Evolutionary conservation across 2,888 invertebrate species (phyloP).

Genomic region (Aromia moschata): DNA sequence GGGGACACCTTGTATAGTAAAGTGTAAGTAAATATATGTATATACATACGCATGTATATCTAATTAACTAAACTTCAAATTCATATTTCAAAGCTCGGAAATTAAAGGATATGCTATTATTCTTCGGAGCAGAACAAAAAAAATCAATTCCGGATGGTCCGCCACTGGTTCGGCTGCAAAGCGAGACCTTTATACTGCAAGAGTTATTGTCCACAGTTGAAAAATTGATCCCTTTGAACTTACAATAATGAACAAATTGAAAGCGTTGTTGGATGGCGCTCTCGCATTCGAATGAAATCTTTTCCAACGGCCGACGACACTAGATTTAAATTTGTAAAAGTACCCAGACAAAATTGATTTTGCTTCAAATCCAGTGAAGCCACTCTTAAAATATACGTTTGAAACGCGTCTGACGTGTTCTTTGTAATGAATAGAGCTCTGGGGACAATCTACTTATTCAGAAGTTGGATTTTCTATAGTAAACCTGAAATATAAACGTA

Average conservation of each 20-base stretch:
- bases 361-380: background rate
- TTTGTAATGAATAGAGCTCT: background rate
- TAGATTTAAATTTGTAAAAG: slow-evolving; percentile 8
- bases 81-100: too few species aligned
- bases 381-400: background rate
- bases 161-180: background rate
- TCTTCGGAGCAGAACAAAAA: too few species aligned
- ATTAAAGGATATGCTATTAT: too few species aligned
- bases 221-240: slow-evolving; percentile 27
- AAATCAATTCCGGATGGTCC: too few species aligned
- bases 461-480: too few species aligned
- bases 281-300: background rate
- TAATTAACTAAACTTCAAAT: too few species aligned
- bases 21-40: too few species aligned
- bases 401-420: background rate
- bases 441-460: too few species aligned
- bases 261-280: background rate
- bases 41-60: too few species aligned
- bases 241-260: slow-evolving; percentile 24
- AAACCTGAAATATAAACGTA: too few species aligned
- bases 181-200: background rate
- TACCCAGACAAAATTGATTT: background rate
- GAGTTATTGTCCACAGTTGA: slow-evolving; percentile 13
- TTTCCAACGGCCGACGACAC: background rate
- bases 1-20: too few species aligned